Base-by-base conservation (phyloP, 2,888 invertebrate genomes). In the Acleris literana region DNA sequence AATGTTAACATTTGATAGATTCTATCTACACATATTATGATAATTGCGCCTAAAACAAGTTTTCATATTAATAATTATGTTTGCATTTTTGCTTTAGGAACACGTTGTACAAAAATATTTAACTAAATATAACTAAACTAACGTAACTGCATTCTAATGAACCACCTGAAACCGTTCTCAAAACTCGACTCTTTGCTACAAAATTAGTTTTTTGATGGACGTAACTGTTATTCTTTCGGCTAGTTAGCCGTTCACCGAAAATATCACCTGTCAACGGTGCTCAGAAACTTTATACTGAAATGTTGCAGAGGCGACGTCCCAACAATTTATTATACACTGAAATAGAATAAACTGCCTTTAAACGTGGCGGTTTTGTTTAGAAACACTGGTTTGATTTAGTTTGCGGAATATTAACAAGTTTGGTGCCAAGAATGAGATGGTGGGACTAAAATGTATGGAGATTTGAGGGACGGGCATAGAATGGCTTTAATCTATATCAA, bases 281-380 rank as follows among this genome's bases (percentile, higher is more conserved):
- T 78, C 77, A 69, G 86, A 84, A 90, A 90, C 85, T 82, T 84
- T 83, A 89, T 78, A 87, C 87, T 86, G 85, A 87, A 87, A 89
- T 85, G 82, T 87, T 80, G 84, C 81, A 80, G 82, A 80, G 84
- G 77, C 77, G 70, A 69, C 71, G 68, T 64, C 72, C 69, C 70
- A 76, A 80, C 74, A 81, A 86, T 87, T 83, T 83, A 87, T 84
- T 84, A 80, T 73, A 65, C 70, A 81, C 81, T 70, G 76, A 83
- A 88, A 87, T 86, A 88, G 83, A 80, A 77, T 72, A 74, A 76
- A 74, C 73, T 73, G 70, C 74, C 70, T 64, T 63, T 59, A 70
- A 72, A 70, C 66, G 65, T 66, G 70, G 71, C 72, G 62, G 72
- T 78, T 76, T 74, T 80, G 75, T 81, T 86, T 84, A 81, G 82